A percentile compares a stretch with the other conserved stretches of the same genome.
Conservation (phyloP, 2,888 invertebrate species). For the Heteropelma amictum region DNA sequence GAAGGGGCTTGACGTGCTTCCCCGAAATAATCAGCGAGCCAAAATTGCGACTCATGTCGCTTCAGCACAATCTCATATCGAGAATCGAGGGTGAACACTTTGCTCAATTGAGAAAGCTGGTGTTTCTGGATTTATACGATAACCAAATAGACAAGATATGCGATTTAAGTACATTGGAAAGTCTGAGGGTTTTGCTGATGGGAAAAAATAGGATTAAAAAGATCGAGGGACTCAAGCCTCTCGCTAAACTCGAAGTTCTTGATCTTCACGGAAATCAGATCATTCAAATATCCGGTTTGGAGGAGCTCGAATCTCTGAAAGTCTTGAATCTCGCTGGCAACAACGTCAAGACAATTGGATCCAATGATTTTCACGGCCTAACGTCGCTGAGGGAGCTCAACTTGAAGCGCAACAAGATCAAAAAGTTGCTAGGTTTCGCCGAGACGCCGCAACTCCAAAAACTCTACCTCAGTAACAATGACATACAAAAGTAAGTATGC, state of each 20-base stretch:
- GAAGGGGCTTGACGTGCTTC: conserved; percentile 89
- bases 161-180: conserved; percentile 87
- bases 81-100: conserved; percentile 83
- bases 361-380: conserved; percentile 88
- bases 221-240: conserved; percentile 86
- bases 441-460: conserved; percentile 87
- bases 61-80: conserved; percentile 94
- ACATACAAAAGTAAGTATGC: conserved; percentile 81
- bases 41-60: conserved; percentile 89
- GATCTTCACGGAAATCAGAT: conserved; percentile 97
- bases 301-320: conserved; percentile 86
- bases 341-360: conserved; percentile 88
- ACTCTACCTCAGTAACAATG: conserved; percentile 91
- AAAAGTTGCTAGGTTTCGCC: conserved; percentile 89
- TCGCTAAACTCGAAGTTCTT: conserved; percentile 90
- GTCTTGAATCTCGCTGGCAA: conserved; percentile 96
- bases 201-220: conserved; percentile 94
- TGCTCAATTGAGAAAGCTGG: conserved; percentile 84
- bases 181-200: conserved; percentile 90
- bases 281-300: conserved; percentile 85
- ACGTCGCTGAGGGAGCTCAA: conserved; percentile 91
- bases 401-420: conserved; percentile 90
- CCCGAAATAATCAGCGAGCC: conserved; percentile 91
- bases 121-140: conserved; percentile 96
- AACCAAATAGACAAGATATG: conserved; percentile 94